phyloP scores from a whole-genome alignment of 2,888 invertebrate genomes.

The Rhingia rostrata region DNA sequence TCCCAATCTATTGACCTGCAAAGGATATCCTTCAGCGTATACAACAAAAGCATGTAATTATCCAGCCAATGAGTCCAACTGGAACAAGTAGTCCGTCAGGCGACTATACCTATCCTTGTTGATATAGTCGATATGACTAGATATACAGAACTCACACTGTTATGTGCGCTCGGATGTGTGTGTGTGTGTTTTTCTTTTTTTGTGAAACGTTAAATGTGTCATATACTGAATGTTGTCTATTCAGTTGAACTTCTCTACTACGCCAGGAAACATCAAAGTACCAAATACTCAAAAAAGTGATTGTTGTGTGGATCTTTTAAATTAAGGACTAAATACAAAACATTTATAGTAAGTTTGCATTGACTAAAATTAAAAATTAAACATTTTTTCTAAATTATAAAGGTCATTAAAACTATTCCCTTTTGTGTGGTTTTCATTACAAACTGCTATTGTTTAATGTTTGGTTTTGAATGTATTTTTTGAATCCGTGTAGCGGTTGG shows the following conservation, averaged over 20 bases:
- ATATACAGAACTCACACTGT: slow-evolving; percentile 21
- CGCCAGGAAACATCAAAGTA: slow-evolving; percentile 45
- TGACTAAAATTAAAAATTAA: background rate
- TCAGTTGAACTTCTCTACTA: slow-evolving; percentile 54
- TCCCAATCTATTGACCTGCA: slow-evolving; percentile 47
- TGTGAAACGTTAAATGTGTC: slow-evolving; percentile 52
- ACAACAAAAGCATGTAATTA: slow-evolving; percentile 46
- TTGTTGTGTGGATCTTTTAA: slow-evolving; percentile 6
- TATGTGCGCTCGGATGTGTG: slow-evolving; percentile 15
- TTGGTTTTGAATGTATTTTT: too few species aligned
- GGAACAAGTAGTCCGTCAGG: slow-evolving; percentile 36
- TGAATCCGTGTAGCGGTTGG: too few species aligned
- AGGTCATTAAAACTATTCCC: background rate
- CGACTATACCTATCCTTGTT: slow-evolving; percentile 21
- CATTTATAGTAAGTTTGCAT: slow-evolving; percentile 45
- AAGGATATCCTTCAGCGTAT: slow-evolving; percentile 10
- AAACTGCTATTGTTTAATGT: too few species aligned
- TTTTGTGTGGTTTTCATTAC: too few species aligned
- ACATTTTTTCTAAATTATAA: background rate
- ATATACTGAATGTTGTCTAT: slow-evolving; percentile 44
- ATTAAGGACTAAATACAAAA: slow-evolving; percentile 15
- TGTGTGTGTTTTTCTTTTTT: slow-evolving; percentile 49
- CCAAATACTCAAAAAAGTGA: slow-evolving; percentile 19
- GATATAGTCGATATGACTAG: slow-evolving; percentile 49
- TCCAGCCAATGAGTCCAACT: slow-evolving; percentile 8